Evolutionary conservation across 1,140 invertebrate genomes (phyloP).

Genomic region (Hetaerina americana): DNA sequence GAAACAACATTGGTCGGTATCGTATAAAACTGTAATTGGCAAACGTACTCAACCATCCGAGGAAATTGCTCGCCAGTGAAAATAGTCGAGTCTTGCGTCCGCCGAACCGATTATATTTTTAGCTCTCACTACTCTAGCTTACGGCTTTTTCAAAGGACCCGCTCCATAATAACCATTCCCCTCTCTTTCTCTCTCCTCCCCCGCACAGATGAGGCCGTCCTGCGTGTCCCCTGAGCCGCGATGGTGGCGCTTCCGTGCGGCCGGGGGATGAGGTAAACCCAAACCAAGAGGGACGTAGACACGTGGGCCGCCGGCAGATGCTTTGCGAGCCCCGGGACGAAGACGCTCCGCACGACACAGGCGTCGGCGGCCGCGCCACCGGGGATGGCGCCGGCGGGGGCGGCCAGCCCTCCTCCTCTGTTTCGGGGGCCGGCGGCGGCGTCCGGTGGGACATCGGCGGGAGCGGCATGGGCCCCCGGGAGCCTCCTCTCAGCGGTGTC

Average conservation of each 20-base stretch:
- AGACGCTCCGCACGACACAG: not conserved
- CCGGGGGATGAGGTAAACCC: not conserved
- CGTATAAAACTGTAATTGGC: too few species aligned
- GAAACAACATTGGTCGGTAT: too few species aligned
- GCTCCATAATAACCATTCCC: not conserved
- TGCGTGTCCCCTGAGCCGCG: not conserved
- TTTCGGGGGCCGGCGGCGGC: conserved; percentile 13
- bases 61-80: too few species aligned
- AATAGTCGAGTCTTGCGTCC: too few species aligned
- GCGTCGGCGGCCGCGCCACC: conserved; percentile 11
- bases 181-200: not conserved
- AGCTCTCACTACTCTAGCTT: not conserved
- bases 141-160: not conserved
- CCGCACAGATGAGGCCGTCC: not conserved
- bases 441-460: conserved; percentile 13
- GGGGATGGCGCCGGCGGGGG: conserved; percentile 19
- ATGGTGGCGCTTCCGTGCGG: too few species aligned
- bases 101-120: too few species aligned
- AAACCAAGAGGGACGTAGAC: not conserved
- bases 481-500: conserved; percentile 5
- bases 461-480: conserved; percentile 10
- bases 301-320: not conserved
- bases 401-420: too few species aligned
- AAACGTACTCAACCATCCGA: too few species aligned
- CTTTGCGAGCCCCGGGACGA: not conserved